Evolutionary conservation across 2,797 vertebrate species (phyloP).

Genomic region (Hypotaenidia philippensis): DNA sequence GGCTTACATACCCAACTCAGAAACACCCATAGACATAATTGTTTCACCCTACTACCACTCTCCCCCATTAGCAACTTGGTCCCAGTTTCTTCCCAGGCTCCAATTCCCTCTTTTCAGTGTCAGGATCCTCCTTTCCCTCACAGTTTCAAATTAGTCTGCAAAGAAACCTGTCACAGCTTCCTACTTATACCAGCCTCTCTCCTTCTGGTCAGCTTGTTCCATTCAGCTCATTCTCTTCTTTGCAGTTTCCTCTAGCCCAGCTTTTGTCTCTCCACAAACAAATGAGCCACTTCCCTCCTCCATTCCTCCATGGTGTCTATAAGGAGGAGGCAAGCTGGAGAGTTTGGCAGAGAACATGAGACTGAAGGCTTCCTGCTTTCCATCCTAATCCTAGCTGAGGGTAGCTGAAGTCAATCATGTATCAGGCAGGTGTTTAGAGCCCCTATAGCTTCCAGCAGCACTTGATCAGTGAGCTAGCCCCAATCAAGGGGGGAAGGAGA

Average conservation of each 20-base stretch:
- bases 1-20: neutral
- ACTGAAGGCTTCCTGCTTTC: neutral
- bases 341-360: neutral
- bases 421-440: neutral
- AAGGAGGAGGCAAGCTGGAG: neutral
- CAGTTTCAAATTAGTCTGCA: neutral
- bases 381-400: neutral
- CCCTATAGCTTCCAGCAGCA: neutral
- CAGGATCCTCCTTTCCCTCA: neutral
- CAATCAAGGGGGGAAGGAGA: neutral
- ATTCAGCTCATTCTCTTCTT: neutral
- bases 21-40: neutral
- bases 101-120: neutral
- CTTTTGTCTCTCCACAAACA: neutral
- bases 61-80: neutral
- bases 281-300: neutral
- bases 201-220: neutral
- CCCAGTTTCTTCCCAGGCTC: neutral
- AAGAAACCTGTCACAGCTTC: neutral
- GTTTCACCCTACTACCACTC: neutral
- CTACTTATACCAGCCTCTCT: neutral
- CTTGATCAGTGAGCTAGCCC: neutral
- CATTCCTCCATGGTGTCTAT: neutral
- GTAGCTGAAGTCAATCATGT: neutral
- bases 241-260: neutral